Percentiles rank a stretch among this genome's conserved stretches.
Evolutionary conservation across 1,140 invertebrate species (phyloP).

Genomic region (Homalodisca vitripennis): DNA sequence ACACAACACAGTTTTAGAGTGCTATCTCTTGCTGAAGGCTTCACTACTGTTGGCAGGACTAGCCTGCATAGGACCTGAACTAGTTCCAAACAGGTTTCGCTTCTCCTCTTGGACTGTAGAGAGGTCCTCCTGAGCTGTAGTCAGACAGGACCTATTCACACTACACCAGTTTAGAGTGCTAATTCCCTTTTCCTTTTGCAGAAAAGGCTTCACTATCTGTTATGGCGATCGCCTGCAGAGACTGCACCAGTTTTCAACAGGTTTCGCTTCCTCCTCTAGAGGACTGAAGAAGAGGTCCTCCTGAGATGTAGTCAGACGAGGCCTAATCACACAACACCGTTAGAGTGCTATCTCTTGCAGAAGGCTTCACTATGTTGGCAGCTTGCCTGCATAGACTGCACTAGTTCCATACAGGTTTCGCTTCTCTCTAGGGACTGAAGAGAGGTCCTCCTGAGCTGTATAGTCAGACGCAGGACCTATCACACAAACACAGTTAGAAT

Average conservation of each 20-base stretch:
- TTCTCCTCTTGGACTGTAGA: conserved; percentile 68
- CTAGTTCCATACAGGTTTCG: conserved; percentile 60
- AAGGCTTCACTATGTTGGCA: conserved; percentile 50
- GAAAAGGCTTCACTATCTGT: too few species aligned
- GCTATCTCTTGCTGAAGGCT: conserved; percentile 62
- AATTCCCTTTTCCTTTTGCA: conserved; percentile 58
- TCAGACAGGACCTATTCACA: too few species aligned
- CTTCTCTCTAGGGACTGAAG: conserved; percentile 67
- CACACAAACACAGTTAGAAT: too few species aligned
- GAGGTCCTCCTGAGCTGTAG: conserved; percentile 69
- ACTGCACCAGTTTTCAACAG: too few species aligned
- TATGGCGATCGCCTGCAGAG: too few species aligned
- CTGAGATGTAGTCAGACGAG: too few species aligned
- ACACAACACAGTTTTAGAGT: too few species aligned
- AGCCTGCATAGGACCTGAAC: conserved; percentile 47
- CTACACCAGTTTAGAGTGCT: too few species aligned
- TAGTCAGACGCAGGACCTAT: too few species aligned
- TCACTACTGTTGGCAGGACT: conserved; percentile 51
- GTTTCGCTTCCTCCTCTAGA: too few species aligned
- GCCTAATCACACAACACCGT: too few species aligned
- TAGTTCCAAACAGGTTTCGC: conserved; percentile 62
- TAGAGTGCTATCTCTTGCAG: conserved; percentile 66
- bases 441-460: conserved; percentile 69
- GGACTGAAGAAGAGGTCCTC: too few species aligned
- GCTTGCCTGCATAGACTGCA: conserved; percentile 50